These are phyloP conservation scores for Sebastes reedi DNA, from an alignment of 2,797 vertebrate species.

Conservation along the genomic window DNA sequence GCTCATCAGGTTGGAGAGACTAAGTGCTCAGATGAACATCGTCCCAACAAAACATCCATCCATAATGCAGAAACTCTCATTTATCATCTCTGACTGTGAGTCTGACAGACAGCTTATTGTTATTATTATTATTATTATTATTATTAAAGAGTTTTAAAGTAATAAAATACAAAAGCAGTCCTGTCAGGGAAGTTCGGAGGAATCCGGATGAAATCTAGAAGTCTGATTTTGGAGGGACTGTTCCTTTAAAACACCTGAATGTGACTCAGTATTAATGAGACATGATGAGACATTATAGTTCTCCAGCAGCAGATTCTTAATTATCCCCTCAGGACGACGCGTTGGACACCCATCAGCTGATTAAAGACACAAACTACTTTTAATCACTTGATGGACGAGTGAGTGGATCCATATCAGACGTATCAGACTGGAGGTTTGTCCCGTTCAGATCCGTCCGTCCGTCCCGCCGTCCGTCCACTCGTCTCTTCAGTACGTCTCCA, in stretches of 20 bases:
- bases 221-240: neutral
- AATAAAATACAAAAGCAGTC: neutral
- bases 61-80: slow-evolving; percentile 57
- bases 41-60: slow-evolving; percentile 59
- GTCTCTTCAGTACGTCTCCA: neutral
- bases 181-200: neutral
- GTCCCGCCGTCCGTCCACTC: neutral
- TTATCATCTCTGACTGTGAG: slow-evolving; percentile 9
- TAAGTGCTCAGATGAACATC: slow-evolving; percentile 42
- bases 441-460: neutral
- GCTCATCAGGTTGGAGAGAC: slow-evolving; percentile 33
- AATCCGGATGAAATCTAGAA: neutral
- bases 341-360: slow-evolving; percentile 40
- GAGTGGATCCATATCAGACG: slow-evolving; percentile 20
- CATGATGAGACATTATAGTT: neutral
- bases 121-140: neutral
- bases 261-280: neutral
- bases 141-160: neutral
- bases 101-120: neutral
- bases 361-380: slow-evolving; percentile 26
- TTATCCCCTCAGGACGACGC: slow-evolving; percentile 22
- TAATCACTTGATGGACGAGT: slow-evolving; percentile 11
- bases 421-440: neutral
- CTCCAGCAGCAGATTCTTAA: slow-evolving; percentile 24
- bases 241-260: neutral